Base-by-base conservation (phyloP, 1,140 invertebrate species). In the Drosophila lacertosa region DNA sequence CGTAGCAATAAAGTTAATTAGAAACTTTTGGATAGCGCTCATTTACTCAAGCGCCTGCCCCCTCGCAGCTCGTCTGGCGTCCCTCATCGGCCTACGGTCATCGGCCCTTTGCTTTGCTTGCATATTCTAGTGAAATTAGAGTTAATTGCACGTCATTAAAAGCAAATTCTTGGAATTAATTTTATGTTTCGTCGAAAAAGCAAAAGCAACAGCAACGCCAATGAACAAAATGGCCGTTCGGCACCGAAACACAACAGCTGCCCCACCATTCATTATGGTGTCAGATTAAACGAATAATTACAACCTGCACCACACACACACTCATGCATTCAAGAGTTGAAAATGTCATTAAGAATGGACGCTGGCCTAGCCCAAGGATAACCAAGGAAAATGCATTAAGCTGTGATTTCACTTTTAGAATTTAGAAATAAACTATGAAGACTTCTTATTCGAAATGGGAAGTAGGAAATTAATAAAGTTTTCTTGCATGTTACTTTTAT, bases 131-230 rank as follows among this genome's bases (percentile, higher is more conserved):
- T 77, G 59, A 88, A 86, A 86, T 86, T 86, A 82, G 62, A 88
- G 69, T 88, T 86, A 86, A 86, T 86, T 86, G 82, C 72, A 74
- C 82, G 74, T 88, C 74, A 88, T 86, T 86, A 86, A 77, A 88
- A 69, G 63, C 54, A 40, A 77, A 86, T 86, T 88, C 81, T 64
- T 55, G 45, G 81, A 88, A 86, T 75, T 86, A 80, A 77, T 86
- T 82, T 77, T 16, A 70, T 55, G 66, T 75, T 82, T 88, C 59
- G 53, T 55, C 42, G 70, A 60, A 81, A 74, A 62, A 44, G 42
- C 18, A 35, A 20, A 45, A 48, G 24, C 22, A 42, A 60, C 62
- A 53, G 10, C 20, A 60, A 57, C 39, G 24, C 55, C 54, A 54
- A 71, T 42, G 66, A 68, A 84, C 81, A 84, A 84, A 88, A 81